phyloP scores from a whole-genome alignment of 2,797 vertebrate genomes.

The Hozukius guyotensis region DNA sequence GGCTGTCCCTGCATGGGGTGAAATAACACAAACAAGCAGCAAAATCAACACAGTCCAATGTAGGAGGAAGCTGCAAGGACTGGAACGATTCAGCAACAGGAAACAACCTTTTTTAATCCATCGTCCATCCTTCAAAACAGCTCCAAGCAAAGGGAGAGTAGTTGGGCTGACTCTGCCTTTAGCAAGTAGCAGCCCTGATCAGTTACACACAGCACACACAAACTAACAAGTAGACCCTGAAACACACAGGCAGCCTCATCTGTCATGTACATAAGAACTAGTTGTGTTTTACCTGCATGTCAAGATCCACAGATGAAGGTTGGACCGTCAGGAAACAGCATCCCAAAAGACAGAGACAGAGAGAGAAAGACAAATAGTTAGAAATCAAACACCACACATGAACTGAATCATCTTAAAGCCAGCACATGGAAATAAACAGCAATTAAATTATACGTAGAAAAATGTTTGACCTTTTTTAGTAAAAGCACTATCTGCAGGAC shows the following conservation, averaged over 20 bases:
- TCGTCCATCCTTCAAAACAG: background rate
- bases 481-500: background rate
- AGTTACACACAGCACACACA: background rate
- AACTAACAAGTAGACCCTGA: background rate
- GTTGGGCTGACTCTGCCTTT: background rate
- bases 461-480: background rate
- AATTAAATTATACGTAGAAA: background rate
- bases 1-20: slow-evolving; percentile 31
- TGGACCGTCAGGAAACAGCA: slow-evolving; percentile 7
- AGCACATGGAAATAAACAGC: background rate
- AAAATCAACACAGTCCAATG: slow-evolving; percentile 17
- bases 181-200: background rate
- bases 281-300: slow-evolving; percentile 56
- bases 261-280: background rate
- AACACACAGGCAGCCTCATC: background rate
- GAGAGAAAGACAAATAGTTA: background rate
- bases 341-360: background rate
- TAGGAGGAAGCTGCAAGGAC: background rate
- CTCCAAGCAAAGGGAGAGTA: background rate
- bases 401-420: background rate
- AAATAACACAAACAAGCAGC: slow-evolving; percentile 47
- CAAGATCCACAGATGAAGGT: slow-evolving; percentile 2
- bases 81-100: background rate
- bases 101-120: background rate
- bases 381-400: background rate